Percentiles rank a stretch among this genome's conserved stretches.
Evolutionary conservation across 2,113 vertebrate genomes (phyloP).

Genomic region (Nycticebus coucang): DNA sequence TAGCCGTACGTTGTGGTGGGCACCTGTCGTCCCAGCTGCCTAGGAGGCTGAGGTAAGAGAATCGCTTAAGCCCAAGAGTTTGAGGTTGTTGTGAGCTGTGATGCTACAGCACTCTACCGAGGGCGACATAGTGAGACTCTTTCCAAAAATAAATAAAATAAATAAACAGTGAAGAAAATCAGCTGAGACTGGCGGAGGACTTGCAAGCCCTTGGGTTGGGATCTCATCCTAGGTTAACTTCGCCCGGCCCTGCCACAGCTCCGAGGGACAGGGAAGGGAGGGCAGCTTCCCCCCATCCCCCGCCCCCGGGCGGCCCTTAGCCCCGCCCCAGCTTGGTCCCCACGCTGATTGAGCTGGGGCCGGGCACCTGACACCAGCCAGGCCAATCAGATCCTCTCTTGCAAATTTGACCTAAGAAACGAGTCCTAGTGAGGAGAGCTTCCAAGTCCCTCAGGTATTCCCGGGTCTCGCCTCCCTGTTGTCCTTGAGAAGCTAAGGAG

Average conservation of each 20-base stretch:
- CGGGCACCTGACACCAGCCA: neutral
- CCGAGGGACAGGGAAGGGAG: neutral
- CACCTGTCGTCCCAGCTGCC: too few species aligned
- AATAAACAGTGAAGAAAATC: neutral
- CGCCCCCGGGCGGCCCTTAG: too few species aligned
- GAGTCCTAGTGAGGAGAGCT: neutral
- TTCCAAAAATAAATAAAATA: neutral
- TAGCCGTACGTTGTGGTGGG: too few species aligned
- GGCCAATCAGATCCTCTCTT: neutral
- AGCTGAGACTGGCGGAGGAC: neutral
- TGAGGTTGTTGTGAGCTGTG: too few species aligned
- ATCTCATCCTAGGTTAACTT: neutral
- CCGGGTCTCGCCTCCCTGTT: neutral
- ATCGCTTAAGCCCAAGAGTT: too few species aligned
- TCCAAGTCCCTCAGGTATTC: accelerated
- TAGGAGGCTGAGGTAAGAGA: too few species aligned
- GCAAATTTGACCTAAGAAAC: neutral
- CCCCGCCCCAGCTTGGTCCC: neutral
- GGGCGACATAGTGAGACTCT: too few species aligned
- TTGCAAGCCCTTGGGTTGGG: neutral
- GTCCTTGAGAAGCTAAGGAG: neutral
- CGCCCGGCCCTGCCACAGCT: neutral
- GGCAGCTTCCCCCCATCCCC: accelerated
- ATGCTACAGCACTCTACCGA: too few species aligned
- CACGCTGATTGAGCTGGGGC: neutral